Base-by-base conservation (phyloP, 1,140 invertebrate species). In the Neodiprion fabricii region DNA sequence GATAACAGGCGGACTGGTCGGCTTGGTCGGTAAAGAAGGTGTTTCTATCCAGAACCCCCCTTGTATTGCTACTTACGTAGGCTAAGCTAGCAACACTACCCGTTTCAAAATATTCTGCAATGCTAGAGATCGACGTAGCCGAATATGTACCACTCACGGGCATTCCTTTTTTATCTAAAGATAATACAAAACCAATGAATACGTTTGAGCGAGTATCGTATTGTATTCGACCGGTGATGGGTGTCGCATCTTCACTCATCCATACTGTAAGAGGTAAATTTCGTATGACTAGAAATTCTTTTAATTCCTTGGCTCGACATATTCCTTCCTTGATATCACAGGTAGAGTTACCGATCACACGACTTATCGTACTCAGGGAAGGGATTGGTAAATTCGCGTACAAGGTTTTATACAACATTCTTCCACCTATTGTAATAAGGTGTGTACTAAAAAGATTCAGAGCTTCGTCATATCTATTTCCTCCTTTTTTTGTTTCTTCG, bases 111-210 rank as follows among this genome's bases (percentile, higher is more conserved):
- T 72, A 40, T 14, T 75, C 48, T 11, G 72, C 14, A 50, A 75
- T 75, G 1, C 8, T 17, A 40, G 14, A 11, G 12, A 48, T 70
- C n/a, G 74, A 75, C 17, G 53, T 67, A 48, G 70, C 74, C 14
- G 28, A 7, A 73, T 48, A 75, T 17, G 53, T 14, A 72, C 10
- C 9, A n/a, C n/a, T 1, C 9, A 40, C 9, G 11, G 74, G 71
- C 12, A 72, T 49, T 17, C 76, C 74, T 21, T 79, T 73, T 23
- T 67, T 68, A 71, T 77, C 48, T 5, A 79, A 72, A n/a, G 76
- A 74, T 67, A 79, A 74, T 7, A 81, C 76, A 17, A 79, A 76
- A 12, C 80, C 79, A n/a, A 81, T 73, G 11, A 81, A 47, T 75
- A 79, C 76, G 74, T 81, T 80, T 0, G 71, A 72, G 0, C 70